phyloP scores from a whole-genome alignment of 2,888 invertebrate species.

The Frankliniella fusca region DNA sequence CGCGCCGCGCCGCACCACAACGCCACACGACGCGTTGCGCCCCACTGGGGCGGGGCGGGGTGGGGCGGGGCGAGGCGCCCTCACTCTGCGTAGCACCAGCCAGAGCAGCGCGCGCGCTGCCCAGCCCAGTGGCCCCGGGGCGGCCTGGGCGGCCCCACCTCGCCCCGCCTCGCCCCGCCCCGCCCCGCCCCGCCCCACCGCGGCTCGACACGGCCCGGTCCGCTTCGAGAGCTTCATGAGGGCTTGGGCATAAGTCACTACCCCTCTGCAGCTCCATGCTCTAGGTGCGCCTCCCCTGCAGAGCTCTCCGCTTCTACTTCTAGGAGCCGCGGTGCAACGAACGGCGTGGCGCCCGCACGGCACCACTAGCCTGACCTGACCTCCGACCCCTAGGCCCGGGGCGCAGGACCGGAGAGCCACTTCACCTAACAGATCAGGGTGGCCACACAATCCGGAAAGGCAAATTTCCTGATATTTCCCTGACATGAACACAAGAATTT shows the following conservation, averaged over 20 bases:
- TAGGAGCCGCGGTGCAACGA: not conserved
- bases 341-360: not conserved
- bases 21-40: conserved; percentile 33
- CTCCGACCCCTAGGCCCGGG: too few species aligned
- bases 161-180: not conserved
- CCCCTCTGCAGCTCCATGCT: not conserved
- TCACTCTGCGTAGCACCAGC: conserved; percentile 21
- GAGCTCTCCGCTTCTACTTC: not conserved
- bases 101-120: not conserved
- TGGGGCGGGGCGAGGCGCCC: conserved; percentile 32
- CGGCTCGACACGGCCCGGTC: conserved; percentile 13
- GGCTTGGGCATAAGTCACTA: not conserved
- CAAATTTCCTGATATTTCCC: too few species aligned
- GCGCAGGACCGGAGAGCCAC: too few species aligned
- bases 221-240: conserved; percentile 8
- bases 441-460: not conserved
- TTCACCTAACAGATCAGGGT: too few species aligned
- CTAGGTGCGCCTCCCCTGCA: not conserved
- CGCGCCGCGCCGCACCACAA: conserved; percentile 30
- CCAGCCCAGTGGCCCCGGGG: conserved; percentile 17
- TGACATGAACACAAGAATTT: too few species aligned
- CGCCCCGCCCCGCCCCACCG: not conserved
- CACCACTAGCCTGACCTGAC: not conserved
- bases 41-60: conserved; percentile 31
- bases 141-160: conserved; percentile 20